Evolutionary conservation across 2,797 vertebrate species (phyloP).

Genomic region (Onychomys torridus): DNA sequence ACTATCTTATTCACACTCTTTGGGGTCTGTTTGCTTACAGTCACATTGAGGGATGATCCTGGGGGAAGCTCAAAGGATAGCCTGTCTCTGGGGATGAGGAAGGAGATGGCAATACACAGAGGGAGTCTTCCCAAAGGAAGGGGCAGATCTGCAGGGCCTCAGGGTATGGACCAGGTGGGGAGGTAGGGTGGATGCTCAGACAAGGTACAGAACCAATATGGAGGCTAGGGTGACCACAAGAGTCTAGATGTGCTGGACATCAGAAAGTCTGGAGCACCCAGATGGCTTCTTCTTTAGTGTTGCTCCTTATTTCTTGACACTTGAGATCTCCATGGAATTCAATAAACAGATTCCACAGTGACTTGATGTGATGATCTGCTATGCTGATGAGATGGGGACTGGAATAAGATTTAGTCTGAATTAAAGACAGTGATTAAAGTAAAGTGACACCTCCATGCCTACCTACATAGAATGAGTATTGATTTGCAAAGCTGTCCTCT

Average conservation of each 20-base stretch:
- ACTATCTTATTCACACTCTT: neutral
- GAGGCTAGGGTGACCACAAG: neutral
- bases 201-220: neutral
- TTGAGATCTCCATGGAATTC: neutral
- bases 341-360: neutral
- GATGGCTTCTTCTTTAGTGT: neutral
- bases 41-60: neutral
- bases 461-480: neutral
- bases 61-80: neutral
- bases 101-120: neutral
- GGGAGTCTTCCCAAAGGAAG: neutral
- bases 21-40: neutral
- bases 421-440: constrained; percentile 22
- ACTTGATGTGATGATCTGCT: neutral
- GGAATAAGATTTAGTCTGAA: constrained; percentile 20
- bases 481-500: neutral
- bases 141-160: neutral
- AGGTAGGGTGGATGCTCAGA: accelerated
- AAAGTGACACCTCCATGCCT: neutral
- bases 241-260: neutral
- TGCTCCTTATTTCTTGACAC: neutral
- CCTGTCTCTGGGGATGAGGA: neutral
- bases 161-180: neutral
- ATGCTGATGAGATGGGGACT: neutral
- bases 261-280: neutral